A percentile compares a stretch with the other conserved stretches of the same genome.
These are phyloP conservation scores for Dolichotis patagonum DNA, from an alignment of 2,113 vertebrate species.

Conservation along the genomic window DNA sequence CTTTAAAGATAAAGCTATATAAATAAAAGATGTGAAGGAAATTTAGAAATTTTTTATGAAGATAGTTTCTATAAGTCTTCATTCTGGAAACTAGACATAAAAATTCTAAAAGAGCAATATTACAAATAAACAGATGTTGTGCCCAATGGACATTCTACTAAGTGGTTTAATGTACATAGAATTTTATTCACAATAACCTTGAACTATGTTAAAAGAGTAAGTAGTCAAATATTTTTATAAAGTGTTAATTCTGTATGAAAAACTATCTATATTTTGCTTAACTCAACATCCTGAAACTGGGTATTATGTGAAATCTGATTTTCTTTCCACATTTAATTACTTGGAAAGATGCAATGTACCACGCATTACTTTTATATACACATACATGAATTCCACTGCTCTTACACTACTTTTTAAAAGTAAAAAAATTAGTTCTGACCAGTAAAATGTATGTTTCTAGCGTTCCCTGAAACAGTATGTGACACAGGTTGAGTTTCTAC, in stretches of 20 bases:
- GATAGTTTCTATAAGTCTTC: constrained; percentile 14
- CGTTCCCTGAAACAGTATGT: constrained; percentile 52
- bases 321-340: constrained; percentile 52
- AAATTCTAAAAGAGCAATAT: constrained; percentile 31
- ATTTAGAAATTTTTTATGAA: constrained; percentile 58
- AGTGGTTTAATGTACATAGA: neutral
- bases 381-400: constrained; percentile 42
- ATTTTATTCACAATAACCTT: neutral
- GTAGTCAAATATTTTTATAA: constrained; percentile 37
- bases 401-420: constrained; percentile 54
- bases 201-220: neutral
- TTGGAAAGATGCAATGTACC: constrained; percentile 43
- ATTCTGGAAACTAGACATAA: neutral
- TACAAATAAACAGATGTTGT: constrained; percentile 48
- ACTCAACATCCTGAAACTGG: constrained; percentile 29
- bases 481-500: constrained; percentile 30
- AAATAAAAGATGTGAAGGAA: constrained; percentile 45
- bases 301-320: constrained; percentile 29
- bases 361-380: neutral
- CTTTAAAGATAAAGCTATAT: neutral
- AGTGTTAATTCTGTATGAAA: constrained; percentile 39
- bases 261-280: constrained; percentile 38
- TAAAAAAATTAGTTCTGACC: constrained; percentile 37
- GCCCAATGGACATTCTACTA: neutral
- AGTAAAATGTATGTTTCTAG: constrained; percentile 35